Evolutionary conservation across 2,113 vertebrate genomes (phyloP).

Genomic region (Cryptotis parvus): DNA sequence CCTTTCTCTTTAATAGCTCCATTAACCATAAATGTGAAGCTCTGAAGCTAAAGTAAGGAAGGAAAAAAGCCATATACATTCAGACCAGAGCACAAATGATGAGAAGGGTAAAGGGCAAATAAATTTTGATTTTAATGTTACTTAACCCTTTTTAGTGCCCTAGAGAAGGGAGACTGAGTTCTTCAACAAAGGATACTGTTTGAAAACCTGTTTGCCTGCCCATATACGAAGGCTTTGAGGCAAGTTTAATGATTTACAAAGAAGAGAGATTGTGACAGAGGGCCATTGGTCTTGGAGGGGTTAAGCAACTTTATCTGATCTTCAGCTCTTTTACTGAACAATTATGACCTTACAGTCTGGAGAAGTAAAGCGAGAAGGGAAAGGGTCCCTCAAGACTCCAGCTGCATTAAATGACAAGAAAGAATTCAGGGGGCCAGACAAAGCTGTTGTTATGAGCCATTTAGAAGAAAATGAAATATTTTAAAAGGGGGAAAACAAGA

Average conservation of each 20-base stretch:
- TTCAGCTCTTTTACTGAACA: slow-evolving; percentile 64
- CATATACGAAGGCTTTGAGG: neutral
- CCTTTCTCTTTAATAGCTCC: slow-evolving; percentile 41
- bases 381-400: slow-evolving; percentile 67
- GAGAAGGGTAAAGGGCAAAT: slow-evolving; percentile 67
- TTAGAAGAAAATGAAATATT: slow-evolving; percentile 70
- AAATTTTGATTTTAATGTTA: slow-evolving; percentile 66
- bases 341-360: slow-evolving; percentile 73
- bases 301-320: slow-evolving; percentile 69
- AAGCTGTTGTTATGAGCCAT: slow-evolving; percentile 75
- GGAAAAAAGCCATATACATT: neutral
- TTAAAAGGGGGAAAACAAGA: neutral
- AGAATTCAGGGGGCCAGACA: slow-evolving; percentile 77
- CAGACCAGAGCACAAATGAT: slow-evolving; percentile 21
- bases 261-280: neutral
- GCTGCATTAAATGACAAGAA: slow-evolving; percentile 77
- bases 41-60: slow-evolving; percentile 15
- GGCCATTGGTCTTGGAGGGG: neutral
- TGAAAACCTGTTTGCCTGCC: slow-evolving; percentile 24
- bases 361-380: slow-evolving; percentile 72
- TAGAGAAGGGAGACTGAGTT: slow-evolving; percentile 7
- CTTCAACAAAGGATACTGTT: slow-evolving; percentile 65
- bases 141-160: slow-evolving; percentile 62
- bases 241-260: slow-evolving; percentile 20
- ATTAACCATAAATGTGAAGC: slow-evolving; percentile 38